These are phyloP conservation scores for Malurus leucopterus DNA, from an alignment of 2,797 vertebrate species.

Conservation along the genomic window DNA sequence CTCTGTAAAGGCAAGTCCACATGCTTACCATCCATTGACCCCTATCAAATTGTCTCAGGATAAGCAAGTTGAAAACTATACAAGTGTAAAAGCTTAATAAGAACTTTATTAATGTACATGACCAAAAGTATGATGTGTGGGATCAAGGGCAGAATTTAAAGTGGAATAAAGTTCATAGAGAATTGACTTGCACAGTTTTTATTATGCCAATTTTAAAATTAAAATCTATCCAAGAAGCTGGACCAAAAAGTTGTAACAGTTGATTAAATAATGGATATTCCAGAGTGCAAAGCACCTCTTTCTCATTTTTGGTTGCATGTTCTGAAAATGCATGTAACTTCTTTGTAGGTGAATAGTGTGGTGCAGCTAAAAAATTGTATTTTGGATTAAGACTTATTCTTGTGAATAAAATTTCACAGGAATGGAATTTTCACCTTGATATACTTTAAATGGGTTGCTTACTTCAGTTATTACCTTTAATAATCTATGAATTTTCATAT, in stretches of 20 bases:
- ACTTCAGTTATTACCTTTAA: not conserved
- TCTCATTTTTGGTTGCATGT: not conserved
- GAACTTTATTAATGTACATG: slow-evolving; percentile 17
- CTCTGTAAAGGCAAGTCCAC: not conserved
- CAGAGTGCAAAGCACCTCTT: not conserved
- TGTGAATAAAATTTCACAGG: not conserved
- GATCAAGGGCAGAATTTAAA: not conserved
- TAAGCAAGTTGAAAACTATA: slow-evolving; percentile 14
- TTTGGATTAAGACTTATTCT: not conserved
- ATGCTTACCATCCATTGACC: not conserved
- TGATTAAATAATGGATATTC: not conserved
- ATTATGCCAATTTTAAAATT: not conserved
- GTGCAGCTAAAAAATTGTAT: not conserved
- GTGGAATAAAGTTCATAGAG: not conserved
- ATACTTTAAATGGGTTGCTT: not conserved
- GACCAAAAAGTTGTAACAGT: not conserved
- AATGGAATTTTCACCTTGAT: not conserved
- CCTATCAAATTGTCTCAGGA: not conserved
- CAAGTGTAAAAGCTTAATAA: slow-evolving; percentile 37
- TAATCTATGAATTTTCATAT: not conserved
- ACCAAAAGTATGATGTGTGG: not conserved
- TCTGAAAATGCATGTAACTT: not conserved
- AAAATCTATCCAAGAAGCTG: not conserved
- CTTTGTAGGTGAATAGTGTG: not conserved
- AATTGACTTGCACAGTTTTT: not conserved